phyloP scores from a whole-genome alignment of 2,888 invertebrate genomes.

The Theretra japonica region DNA sequence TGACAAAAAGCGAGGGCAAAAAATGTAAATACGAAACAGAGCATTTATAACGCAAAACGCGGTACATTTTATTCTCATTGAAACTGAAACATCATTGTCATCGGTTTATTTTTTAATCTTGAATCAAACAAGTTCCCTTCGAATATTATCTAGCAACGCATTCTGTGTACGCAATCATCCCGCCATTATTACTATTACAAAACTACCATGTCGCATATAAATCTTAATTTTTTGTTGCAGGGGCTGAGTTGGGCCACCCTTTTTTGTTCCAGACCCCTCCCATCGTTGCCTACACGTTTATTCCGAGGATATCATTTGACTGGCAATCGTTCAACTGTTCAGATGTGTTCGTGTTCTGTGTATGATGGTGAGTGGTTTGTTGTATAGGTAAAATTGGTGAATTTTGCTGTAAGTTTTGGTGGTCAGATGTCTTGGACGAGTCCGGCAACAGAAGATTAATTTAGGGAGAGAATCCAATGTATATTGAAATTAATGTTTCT shows the following conservation, averaged over 20 bases:
- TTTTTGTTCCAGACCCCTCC: constrained; percentile 67
- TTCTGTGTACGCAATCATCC: constrained; percentile 51
- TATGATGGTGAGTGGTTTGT: neutral
- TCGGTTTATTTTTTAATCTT: too few species aligned
- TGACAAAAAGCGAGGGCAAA: neutral
- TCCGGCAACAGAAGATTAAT: too few species aligned
- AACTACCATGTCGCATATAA: constrained; percentile 68
- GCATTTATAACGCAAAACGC: neutral
- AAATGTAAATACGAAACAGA: neutral
- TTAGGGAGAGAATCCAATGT: too few species aligned
- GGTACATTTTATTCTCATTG: neutral
- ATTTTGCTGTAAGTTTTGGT: too few species aligned
- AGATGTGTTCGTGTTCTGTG: neutral
- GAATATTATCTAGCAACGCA: constrained; percentile 30
- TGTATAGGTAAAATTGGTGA: neutral
- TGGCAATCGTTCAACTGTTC: neutral
- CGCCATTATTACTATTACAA: constrained; percentile 64
- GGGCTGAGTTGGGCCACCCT: constrained; percentile 71
- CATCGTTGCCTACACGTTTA: constrained; percentile 33
- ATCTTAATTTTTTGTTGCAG: constrained; percentile 79
- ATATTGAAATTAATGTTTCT: too few species aligned
- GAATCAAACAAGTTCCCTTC: too few species aligned
- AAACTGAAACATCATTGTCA: too few species aligned
- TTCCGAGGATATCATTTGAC: constrained; percentile 15
- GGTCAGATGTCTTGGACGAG: too few species aligned